A percentile compares a stretch with the other conserved stretches of the same genome.
phyloP scores from a whole-genome alignment of 2,797 vertebrate genomes.

The Liasis olivaceus region DNA sequence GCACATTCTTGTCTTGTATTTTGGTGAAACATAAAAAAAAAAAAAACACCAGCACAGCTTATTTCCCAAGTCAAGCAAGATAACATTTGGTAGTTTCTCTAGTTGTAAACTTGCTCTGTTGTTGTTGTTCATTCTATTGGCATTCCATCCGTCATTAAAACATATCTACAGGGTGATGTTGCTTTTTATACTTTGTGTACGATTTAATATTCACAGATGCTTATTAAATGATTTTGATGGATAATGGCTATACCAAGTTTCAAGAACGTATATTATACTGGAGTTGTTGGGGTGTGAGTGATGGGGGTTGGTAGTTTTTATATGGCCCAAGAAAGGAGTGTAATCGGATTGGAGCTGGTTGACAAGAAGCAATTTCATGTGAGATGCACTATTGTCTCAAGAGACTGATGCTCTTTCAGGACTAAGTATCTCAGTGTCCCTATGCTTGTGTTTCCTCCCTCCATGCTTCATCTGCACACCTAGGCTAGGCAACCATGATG shows the following conservation, averaged over 20 bases:
- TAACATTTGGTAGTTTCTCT: too few species aligned
- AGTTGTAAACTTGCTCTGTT: background rate
- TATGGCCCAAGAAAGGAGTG: background rate
- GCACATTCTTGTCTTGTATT: background rate
- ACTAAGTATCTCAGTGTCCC: background rate
- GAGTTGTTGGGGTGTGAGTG: too few species aligned
- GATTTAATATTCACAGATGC: background rate
- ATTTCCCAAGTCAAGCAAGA: background rate
- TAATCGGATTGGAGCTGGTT: background rate
- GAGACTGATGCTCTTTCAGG: background rate
- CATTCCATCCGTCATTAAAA: too few species aligned
- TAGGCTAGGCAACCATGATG: background rate
- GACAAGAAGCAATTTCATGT: background rate
- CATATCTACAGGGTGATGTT: background rate
- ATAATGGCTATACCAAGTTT: background rate
- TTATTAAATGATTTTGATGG: background rate
- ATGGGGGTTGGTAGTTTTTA: background rate
- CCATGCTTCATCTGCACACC: background rate
- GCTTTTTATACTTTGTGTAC: background rate
- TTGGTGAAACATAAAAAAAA: background rate
- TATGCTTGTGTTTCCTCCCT: background rate
- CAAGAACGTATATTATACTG: background rate
- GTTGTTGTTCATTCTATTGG: too few species aligned
- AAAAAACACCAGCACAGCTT: too few species aligned
- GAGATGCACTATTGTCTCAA: background rate